Base-by-base conservation (phyloP, 2,797 vertebrate species). In the Amphiprion clarkii region DNA sequence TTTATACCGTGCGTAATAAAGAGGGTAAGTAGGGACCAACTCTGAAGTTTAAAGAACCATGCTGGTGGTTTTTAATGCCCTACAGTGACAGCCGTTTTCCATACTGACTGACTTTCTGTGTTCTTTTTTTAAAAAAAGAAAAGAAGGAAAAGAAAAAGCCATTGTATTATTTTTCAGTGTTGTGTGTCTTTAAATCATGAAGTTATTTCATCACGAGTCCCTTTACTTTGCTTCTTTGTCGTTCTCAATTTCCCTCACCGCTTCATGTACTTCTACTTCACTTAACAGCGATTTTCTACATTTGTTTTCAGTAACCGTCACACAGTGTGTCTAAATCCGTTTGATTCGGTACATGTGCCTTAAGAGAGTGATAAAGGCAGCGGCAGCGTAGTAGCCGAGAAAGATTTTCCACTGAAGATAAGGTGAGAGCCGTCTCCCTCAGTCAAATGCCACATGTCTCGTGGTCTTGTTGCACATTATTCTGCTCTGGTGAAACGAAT, bases 381-480 rank as follows among this genome's bases (percentile, higher is more conserved):
- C 48, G 0, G 40, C 16, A 17, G 31, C 55, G 54, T 19, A 36
- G 76, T 25, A 71, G 76, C 48, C 1, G 11, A 60, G 78, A 84
- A 57, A 87, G 61, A 84, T 81, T 87, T 85, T 87, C 68, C 73
- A 39, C 21, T 70, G 33, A 44, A 76, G 79, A 84, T 85, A 84
- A 79, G 65, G 65, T 53, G 3, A 75, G 40, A 62, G 57, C 42
- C 51, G 33, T n/a, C 27, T 70, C 69, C 21, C 23, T 57, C 49
- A 42, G 63, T 65, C 53, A 48, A 77, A 72, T 51, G n/a, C 48
- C 74, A 54, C 78, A 76, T 76, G 67, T 80, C 55, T 60, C 56
- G 69, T 17, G 5, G 40, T 69, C 66, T 79, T 44, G 52, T 36
- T 0, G 53, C 61, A 44, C 33, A 55, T 29, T 33, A 51, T 64